phyloP scores from a whole-genome alignment of 2,888 invertebrate species.

The Tromatobia lineatoria region DNA sequence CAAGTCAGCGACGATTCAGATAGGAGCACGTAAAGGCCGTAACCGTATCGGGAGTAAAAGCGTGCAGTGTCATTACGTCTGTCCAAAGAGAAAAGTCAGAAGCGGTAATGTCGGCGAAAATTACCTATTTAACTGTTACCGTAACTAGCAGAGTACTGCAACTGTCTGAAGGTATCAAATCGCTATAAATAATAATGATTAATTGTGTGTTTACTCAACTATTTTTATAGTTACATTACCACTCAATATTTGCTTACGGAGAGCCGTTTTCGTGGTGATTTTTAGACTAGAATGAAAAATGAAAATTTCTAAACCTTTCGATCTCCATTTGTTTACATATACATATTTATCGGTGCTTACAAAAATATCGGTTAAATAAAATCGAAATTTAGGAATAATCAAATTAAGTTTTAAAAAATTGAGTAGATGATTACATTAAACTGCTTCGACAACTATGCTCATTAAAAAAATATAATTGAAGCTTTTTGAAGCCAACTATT shows the following conservation, averaged over 20 bases:
- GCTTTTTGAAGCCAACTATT: background rate
- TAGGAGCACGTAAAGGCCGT: slow-evolving; percentile 57
- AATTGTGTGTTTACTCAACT: no score
- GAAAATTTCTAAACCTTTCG: no score
- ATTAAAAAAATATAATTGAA: background rate
- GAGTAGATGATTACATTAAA: no score
- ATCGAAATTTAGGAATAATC: background rate
- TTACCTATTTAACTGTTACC: background rate
- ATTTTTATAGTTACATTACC: no score
- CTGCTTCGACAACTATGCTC: no score
- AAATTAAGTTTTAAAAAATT: background rate
- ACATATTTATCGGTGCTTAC: no score
- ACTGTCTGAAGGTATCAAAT: background rate
- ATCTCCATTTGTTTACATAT: no score
- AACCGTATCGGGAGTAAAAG: slow-evolving; percentile 65
- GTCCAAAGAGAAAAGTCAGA: slow-evolving; percentile 2
- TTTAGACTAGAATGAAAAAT: no score
- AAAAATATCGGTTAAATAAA: background rate
- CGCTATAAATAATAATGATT: no score
- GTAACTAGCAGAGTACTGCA: background rate
- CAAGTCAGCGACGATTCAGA: slow-evolving; percentile 53
- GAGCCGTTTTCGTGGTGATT: no score
- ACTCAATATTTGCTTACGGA: no score
- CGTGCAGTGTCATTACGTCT: slow-evolving; percentile 37
- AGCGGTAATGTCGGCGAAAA: background rate